Evolutionary conservation across 2,888 invertebrate genomes (phyloP).

Genomic region (Dermolepida albohirtum): DNA sequence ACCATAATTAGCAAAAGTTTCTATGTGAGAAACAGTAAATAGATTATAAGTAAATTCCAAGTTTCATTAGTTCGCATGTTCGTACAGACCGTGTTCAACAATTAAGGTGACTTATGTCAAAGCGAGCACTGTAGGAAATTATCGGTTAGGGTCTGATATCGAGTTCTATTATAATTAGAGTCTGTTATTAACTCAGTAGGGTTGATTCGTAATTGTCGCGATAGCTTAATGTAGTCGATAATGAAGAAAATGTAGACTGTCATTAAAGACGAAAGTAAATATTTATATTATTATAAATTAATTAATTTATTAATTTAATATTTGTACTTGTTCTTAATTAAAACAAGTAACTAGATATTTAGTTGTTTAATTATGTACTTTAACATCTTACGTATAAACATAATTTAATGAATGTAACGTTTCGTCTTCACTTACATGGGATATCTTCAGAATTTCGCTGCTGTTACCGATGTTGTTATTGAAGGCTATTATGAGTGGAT

Average conservation of each 20-base stretch:
- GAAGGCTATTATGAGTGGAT: no score
- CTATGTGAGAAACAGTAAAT: background rate
- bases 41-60: conserved; percentile 11
- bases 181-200: conserved; percentile 5
- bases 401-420: no score
- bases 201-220: conserved; percentile 7
- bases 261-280: background rate
- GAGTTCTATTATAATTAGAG: conserved; percentile 6
- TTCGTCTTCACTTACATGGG: no score
- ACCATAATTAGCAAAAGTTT: background rate
- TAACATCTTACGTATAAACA: no score
- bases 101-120: conserved; percentile 10
- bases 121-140: conserved; percentile 6
- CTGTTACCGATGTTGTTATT: no score
- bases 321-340: no score
- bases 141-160: conserved; percentile 12
- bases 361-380: no score
- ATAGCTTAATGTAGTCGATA: background rate
- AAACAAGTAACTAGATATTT: no score
- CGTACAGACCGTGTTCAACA: background rate
- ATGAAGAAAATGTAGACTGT: background rate
- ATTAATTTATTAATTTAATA: no score
- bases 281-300: no score
- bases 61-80: background rate
- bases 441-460: no score